Evolutionary conservation across 2,888 invertebrate genomes (phyloP).

Genomic region (Philereme transversata): DNA sequence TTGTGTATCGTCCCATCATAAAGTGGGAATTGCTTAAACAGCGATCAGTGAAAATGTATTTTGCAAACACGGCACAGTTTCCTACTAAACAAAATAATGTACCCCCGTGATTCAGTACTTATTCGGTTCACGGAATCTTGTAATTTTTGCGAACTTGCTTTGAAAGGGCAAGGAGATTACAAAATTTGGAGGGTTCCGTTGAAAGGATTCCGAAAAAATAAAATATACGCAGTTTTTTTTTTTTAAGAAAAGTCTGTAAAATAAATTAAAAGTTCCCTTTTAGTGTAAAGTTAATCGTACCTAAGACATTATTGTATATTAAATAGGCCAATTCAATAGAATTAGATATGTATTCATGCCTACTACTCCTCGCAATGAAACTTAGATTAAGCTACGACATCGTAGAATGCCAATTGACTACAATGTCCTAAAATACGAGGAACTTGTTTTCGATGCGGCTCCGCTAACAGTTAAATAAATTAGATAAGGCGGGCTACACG

Average conservation of each 20-base stretch:
- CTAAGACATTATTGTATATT: background rate
- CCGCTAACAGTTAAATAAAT: slow-evolving; percentile 73
- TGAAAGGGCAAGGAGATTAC: slow-evolving; percentile 65
- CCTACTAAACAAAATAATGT: background rate
- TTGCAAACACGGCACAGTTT: background rate
- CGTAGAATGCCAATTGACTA: slow-evolving; percentile 25
- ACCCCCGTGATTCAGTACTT: slow-evolving; percentile 30
- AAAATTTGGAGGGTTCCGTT: slow-evolving; percentile 59
- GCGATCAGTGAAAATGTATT: slow-evolving; percentile 28
- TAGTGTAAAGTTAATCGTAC: background rate
- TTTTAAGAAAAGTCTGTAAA: slow-evolving; percentile 17
- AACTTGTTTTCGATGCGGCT: slow-evolving; percentile 65
- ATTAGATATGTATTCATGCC: no score
- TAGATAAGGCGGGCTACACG: slow-evolving; percentile 68
- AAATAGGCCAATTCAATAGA: background rate
- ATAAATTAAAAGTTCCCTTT: background rate
- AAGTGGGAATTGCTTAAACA: slow-evolving; percentile 36
- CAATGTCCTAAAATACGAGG: slow-evolving; percentile 38
- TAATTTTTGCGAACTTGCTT: slow-evolving; percentile 65
- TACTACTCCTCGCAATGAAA: background rate
- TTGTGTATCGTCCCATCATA: slow-evolving; percentile 45
- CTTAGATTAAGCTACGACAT: background rate
- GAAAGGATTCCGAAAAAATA: slow-evolving; percentile 54
- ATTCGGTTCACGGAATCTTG: slow-evolving; percentile 58
- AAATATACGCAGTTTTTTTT: slow-evolving; percentile 45